phyloP scores from a whole-genome alignment of 2,888 invertebrate genomes.

The Coleophora flavipennella region DNA sequence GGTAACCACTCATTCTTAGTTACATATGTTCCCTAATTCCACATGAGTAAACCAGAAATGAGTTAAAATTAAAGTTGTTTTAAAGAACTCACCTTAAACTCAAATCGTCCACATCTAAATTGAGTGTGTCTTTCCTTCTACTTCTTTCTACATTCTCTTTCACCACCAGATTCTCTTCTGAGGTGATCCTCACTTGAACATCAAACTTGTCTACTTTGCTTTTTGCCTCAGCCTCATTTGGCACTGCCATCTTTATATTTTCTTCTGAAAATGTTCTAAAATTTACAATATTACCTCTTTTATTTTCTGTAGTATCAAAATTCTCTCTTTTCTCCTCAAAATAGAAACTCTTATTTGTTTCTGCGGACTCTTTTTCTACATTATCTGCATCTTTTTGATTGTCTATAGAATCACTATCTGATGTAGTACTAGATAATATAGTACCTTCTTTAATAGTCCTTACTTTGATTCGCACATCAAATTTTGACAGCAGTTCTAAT shows the following conservation, averaged over 20 bases:
- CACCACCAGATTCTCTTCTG: slow-evolving; percentile 60
- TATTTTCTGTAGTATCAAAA: slow-evolving; percentile 34
- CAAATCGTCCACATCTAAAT: slow-evolving; percentile 68
- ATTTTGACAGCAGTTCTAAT: slow-evolving; percentile 63
- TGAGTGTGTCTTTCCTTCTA: slow-evolving; percentile 55
- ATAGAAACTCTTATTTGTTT: slow-evolving; percentile 21
- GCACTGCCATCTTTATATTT: slow-evolving; percentile 62
- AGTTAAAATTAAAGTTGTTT: not conserved
- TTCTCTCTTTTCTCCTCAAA: slow-evolving; percentile 41
- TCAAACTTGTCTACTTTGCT: slow-evolving; percentile 59
- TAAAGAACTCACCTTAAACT: slow-evolving; percentile 52
- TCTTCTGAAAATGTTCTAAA: slow-evolving; percentile 45
- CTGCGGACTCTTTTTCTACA: slow-evolving; percentile 23
- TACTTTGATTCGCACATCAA: slow-evolving; percentile 70
- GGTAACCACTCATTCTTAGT: too few species aligned
- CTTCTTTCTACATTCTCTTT: slow-evolving; percentile 45
- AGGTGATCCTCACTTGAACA: slow-evolving; percentile 64
- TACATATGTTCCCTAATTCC: too few species aligned
- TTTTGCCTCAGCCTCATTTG: slow-evolving; percentile 55
- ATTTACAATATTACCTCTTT: slow-evolving; percentile 35
- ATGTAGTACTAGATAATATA: slow-evolving; percentile 44
- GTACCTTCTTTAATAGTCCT: slow-evolving; percentile 57
- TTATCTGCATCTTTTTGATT: slow-evolving; percentile 23
- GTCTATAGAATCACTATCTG: slow-evolving; percentile 46
- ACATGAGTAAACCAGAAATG: too few species aligned